Evolutionary conservation across 2,113 vertebrate genomes (phyloP), one percentile per base, ranked within the genome.

Genomic region (Sapayoa aenigma): DNA sequence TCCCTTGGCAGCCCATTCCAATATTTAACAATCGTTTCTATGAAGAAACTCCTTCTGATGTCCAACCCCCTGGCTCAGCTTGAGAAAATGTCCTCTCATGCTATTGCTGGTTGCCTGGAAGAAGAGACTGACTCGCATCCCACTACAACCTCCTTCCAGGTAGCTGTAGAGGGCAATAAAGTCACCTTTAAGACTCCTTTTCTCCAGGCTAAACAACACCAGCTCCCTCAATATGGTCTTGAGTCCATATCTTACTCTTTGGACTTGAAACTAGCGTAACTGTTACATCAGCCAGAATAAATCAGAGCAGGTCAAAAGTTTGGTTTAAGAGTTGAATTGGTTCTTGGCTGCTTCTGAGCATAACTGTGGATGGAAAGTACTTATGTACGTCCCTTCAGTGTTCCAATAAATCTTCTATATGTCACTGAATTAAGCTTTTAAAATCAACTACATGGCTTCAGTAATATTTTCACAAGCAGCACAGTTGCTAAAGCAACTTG

Each of bases 291-390:
- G 18, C 10, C 37, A 76, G 49, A 76, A 91, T 83, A 91, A 91
- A 95, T 75, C 74, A 72, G 24, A 85, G 74, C 49, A 91, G 84
- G 67, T 63, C 65, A 93, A 42, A 81, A 30, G 31, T 16, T 50
- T 53, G 25, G 39, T 89, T 28, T 68, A 66, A 86, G 47, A 58
- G 31, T 13, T 28, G 25, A 88, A 59, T 5, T 66, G 24, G 9
- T 33, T 87, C 49, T 80, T 90, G 87, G 65, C 58, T 65, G 55
- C 76, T 81, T 46, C 47, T 50, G 23, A 71, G 53, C 31, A 15
- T 2, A 87, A 56, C 31, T 67, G 35, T 28, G 47, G 21, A 69
- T 39, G 41, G 66, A 91, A 94, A 62, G 31, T 44, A 92, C 42
- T 89, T 81, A 42, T 7, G 30, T 15, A 67, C 0, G 1, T 65